Conservation (phyloP, 2,888 invertebrate genomes). For the Microctonus aethiopoides region DNA sequence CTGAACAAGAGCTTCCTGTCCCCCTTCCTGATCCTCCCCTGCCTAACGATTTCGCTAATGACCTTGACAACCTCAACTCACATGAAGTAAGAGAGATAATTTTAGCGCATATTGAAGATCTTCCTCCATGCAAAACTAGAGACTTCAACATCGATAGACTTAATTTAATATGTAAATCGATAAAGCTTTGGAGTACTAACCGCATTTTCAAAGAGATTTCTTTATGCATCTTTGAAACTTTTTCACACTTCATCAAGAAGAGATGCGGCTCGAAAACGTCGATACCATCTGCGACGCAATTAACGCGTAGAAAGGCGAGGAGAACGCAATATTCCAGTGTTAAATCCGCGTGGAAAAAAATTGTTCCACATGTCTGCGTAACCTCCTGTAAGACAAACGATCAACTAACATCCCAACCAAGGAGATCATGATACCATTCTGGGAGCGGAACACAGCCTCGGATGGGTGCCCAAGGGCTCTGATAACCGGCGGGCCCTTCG, state of each 20-base stretch:
- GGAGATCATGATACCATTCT: constrained; percentile 15
- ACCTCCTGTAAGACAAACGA: constrained; percentile 24
- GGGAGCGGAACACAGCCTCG: constrained; percentile 25
- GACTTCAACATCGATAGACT: background rate
- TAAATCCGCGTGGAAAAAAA: constrained; percentile 35
- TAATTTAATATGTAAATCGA: background rate
- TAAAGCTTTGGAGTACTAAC: background rate
- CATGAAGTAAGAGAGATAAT: too few relatives aligned
- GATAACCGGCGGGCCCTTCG: background rate
- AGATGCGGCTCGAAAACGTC: background rate
- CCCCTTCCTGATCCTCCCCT: too few relatives aligned
- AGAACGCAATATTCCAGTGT: constrained; percentile 32
- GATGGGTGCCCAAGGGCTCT: background rate
- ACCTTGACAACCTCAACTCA: too few relatives aligned
- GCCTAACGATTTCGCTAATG: too few relatives aligned
- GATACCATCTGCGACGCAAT: background rate
- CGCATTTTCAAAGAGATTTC: background rate
- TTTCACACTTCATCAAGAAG: background rate
- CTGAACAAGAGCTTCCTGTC: too few relatives aligned
- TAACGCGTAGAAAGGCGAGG: constrained; percentile 11
- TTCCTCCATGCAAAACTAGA: background rate
- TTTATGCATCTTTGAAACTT: background rate
- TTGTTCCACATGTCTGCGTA: constrained; percentile 15
- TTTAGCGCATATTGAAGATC: too few relatives aligned
- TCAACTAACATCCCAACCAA: background rate